phyloP scores from a whole-genome alignment of 1,140 invertebrate species.

The Bicyclus anynana region DNA sequence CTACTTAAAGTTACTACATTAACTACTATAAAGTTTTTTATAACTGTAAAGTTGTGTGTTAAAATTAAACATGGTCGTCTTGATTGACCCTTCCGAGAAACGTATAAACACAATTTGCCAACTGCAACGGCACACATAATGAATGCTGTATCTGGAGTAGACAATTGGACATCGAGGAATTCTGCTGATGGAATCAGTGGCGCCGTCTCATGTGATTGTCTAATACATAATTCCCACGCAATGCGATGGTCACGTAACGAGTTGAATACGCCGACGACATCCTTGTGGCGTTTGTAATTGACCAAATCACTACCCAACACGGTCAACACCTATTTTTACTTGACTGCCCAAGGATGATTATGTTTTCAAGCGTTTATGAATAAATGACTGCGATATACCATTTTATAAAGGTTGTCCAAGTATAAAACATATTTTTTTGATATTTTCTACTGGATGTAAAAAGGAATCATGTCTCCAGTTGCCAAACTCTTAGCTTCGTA shows the following conservation, averaged over 20 bases:
- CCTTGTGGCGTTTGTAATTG: conserved; percentile 16
- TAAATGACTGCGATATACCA: too few species aligned
- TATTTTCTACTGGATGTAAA: too few species aligned
- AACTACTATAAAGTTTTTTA: not conserved
- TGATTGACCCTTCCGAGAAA: conserved; percentile 3
- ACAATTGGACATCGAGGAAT: conserved; percentile 36
- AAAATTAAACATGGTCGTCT: not conserved
- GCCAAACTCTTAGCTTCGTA: too few species aligned
- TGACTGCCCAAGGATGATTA: not conserved
- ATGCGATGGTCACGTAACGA: conserved; percentile 26
- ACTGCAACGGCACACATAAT: conserved; percentile 10
- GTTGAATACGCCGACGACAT: conserved; percentile 20
- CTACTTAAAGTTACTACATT: not conserved
- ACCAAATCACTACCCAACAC: conserved; percentile 12
- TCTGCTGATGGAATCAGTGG: conserved; percentile 31
- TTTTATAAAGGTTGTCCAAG: too few species aligned
- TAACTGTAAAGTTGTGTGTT: not conserved
- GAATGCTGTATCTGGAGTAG: conserved; percentile 16
- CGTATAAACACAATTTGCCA: conserved; percentile 2
- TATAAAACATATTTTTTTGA: too few species aligned
- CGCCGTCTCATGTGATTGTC: conserved; percentile 32
- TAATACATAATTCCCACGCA: conserved; percentile 35
- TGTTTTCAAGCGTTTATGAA: too few species aligned
- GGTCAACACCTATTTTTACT: conserved; percentile 16
- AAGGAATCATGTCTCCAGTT: too few species aligned